Conservation (phyloP, 2,113 vertebrate species). For the Channa maculata region DNA sequence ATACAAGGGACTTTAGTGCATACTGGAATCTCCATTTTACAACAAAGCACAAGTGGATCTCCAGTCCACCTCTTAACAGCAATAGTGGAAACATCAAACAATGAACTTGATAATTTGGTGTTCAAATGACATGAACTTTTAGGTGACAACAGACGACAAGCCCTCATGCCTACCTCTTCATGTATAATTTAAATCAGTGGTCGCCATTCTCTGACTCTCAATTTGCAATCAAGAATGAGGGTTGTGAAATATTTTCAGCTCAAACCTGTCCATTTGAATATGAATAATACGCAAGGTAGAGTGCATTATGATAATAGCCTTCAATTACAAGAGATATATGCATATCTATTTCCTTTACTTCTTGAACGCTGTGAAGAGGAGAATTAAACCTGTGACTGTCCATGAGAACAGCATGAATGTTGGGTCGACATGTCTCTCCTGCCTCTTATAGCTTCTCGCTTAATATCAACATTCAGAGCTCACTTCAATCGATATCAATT, state of each 20-base stretch:
- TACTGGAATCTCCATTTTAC: conserved; percentile 50
- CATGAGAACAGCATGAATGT: conserved; percentile 32
- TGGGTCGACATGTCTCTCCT: conserved; percentile 45
- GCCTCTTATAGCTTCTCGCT: conserved; percentile 11
- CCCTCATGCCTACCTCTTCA: conserved; percentile 67
- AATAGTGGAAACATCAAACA: conserved; percentile 71
- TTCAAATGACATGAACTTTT: conserved; percentile 70
- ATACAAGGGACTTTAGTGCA: conserved; percentile 35
- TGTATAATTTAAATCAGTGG: conserved; percentile 74
- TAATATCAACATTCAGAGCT: conserved; percentile 48
- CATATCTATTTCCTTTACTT: conserved; percentile 64
- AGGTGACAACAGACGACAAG: conserved; percentile 55
- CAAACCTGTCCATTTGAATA: conserved; percentile 77
- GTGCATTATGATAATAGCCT: conserved; percentile 79
- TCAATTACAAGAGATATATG: conserved; percentile 77
- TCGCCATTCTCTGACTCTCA: conserved; percentile 68
- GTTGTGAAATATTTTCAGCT: conserved; percentile 70
- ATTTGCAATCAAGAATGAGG: conserved; percentile 77
- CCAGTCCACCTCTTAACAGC: conserved; percentile 62
- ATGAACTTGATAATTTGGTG: conserved; percentile 73
- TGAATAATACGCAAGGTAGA: conserved; percentile 79
- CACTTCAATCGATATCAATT: conserved; percentile 72
- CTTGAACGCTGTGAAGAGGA: conserved; percentile 58
- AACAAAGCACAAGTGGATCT: conserved; percentile 69
- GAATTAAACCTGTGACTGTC: conserved; percentile 48